phyloP scores from a whole-genome alignment of 23 tunicate genomes.

The Ascidia mentula region DNA sequence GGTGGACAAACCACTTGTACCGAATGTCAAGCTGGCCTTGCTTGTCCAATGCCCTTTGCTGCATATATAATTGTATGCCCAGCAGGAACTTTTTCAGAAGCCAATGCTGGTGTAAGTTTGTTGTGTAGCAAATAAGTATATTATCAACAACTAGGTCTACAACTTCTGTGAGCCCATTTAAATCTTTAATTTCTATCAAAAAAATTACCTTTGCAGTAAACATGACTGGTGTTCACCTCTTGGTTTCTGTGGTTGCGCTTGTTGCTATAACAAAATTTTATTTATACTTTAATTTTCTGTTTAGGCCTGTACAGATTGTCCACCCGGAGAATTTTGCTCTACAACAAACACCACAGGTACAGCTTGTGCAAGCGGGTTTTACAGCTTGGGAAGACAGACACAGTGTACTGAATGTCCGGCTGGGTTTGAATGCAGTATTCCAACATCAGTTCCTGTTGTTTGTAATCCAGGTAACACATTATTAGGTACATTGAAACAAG shows the following conservation, averaged over 20 bases:
- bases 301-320: slow-evolving; percentile 78
- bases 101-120: background rate
- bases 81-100: slow-evolving; percentile 64
- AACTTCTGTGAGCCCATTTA: no score
- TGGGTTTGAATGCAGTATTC: slow-evolving; percentile 68
- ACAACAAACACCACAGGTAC: slow-evolving; percentile 4
- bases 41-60: slow-evolving; percentile 64
- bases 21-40: slow-evolving; percentile 62
- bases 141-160: no score
- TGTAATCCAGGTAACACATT: slow-evolving; percentile 77
- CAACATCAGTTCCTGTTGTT: slow-evolving; percentile 16
- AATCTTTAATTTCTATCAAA: no score
- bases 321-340: slow-evolving; percentile 76
- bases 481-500: no score
- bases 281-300: no score
- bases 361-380: slow-evolving; percentile 47
- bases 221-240: no score
- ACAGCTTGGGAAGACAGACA: slow-evolving; percentile 58
- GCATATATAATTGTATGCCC: slow-evolving; percentile 47
- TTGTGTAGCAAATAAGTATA: no score
- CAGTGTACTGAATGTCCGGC: slow-evolving; percentile 82
- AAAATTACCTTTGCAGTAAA: no score
- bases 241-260: no score
- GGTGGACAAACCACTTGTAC: slow-evolving; percentile 60
- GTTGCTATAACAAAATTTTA: no score